A percentile compares a stretch with the other conserved stretches of the same genome.
Evolutionary conservation across 2,888 invertebrate genomes (phyloP).

Genomic region (Sinotaia quadrata): DNA sequence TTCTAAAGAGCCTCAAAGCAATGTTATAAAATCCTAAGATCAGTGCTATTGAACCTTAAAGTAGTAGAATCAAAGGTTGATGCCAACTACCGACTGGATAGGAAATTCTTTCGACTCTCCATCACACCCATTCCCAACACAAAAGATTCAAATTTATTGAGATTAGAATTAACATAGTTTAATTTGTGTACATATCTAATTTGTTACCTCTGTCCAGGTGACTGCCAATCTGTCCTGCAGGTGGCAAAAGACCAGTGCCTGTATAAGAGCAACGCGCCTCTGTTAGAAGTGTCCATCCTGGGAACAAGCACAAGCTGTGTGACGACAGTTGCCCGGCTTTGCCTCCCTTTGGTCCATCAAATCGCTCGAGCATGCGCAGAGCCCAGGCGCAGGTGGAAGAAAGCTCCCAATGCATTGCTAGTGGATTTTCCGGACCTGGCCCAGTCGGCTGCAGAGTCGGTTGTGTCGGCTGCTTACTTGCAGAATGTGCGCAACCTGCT

Average conservation of each 20-base stretch:
- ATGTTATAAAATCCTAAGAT: too few species aligned
- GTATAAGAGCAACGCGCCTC: not conserved
- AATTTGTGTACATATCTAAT: too few species aligned
- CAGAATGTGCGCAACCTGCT: conserved; percentile 33
- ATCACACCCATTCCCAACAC: too few species aligned
- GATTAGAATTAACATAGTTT: too few species aligned
- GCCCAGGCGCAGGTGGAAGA: not conserved
- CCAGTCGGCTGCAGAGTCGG: not conserved
- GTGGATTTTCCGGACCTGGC: conserved; percentile 34
- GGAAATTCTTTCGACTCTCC: too few species aligned
- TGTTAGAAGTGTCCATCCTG: conserved; percentile 32
- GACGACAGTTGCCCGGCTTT: conserved; percentile 22
- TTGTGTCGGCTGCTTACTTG: conserved; percentile 30
- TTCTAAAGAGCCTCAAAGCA: too few species aligned
- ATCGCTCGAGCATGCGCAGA: conserved; percentile 20
- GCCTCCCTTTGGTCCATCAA: conserved; percentile 24
- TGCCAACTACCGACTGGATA: too few species aligned
- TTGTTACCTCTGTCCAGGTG: too few species aligned
- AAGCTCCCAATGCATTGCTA: conserved; percentile 35
- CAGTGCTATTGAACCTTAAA: too few species aligned
- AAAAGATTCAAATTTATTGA: too few species aligned
- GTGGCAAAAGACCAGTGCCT: conserved; percentile 16
- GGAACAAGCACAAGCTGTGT: conserved; percentile 16
- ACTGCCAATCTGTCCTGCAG: conserved; percentile 17
- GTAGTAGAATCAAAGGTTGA: too few species aligned